These are phyloP conservation scores for Otus sunia DNA, from an alignment of 2,113 vertebrate genomes.

Conservation along the genomic window DNA sequence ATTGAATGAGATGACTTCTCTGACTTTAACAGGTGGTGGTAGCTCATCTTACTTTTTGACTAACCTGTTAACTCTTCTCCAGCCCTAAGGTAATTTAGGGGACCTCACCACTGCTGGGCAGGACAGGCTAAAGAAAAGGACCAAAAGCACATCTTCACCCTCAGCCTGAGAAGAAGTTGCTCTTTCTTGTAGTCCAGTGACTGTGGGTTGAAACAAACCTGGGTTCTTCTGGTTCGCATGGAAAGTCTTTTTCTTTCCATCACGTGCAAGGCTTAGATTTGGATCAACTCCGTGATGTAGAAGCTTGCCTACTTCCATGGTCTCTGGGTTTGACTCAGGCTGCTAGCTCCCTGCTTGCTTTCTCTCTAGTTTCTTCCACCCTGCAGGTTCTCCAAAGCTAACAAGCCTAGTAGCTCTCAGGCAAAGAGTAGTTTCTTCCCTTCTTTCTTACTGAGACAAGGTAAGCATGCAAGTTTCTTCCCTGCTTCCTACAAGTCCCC, in stretches of 20 bases:
- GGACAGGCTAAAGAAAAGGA: background rate
- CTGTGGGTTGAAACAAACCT: background rate
- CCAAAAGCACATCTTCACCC: background rate
- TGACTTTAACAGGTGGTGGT: background rate
- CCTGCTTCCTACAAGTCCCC: background rate
- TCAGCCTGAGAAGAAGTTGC: background rate
- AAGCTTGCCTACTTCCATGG: background rate
- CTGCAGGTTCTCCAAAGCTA: background rate
- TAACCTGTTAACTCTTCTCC: background rate
- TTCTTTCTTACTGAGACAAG: constrained; percentile 7
- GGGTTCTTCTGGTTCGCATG: background rate
- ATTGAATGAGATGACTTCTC: background rate
- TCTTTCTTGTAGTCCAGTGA: background rate
- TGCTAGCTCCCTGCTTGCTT: background rate
- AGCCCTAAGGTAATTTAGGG: background rate
- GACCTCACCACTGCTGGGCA: background rate
- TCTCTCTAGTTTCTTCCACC: background rate
- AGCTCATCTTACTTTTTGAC: background rate
- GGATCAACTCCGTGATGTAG: background rate
- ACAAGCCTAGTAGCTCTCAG: background rate
- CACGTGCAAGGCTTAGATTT: background rate
- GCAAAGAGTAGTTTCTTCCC: background rate
- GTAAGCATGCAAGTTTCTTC: background rate
- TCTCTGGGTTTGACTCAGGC: background rate
- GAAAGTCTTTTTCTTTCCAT: background rate